These are phyloP conservation scores for Dinomys branickii DNA, from an alignment of 2,113 vertebrate genomes.

Conservation along the genomic window DNA sequence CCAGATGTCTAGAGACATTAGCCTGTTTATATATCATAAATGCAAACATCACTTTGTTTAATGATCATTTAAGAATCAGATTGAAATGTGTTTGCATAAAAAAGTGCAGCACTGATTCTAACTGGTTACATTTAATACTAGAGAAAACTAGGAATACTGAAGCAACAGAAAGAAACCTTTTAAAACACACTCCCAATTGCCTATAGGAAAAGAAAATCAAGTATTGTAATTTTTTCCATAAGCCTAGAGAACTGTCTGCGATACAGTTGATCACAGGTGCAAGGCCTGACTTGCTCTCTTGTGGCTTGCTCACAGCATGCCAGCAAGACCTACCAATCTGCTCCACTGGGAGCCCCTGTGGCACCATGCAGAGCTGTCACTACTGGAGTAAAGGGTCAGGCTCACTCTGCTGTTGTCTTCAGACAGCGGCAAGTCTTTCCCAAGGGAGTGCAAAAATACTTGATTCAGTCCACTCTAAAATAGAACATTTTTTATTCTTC, in stretches of 20 bases:
- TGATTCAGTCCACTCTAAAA: background rate
- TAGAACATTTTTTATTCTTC: background rate
- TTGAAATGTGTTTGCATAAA: conserved; percentile 16
- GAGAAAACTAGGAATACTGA: background rate
- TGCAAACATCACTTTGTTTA: conserved; percentile 54
- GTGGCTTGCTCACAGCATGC: background rate
- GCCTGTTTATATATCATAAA: conserved; percentile 44
- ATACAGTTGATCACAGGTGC: background rate
- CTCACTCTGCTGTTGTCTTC: background rate
- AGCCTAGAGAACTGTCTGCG: background rate
- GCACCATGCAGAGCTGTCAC: background rate
- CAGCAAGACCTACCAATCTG: background rate
- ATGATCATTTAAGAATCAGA: conserved; percentile 60
- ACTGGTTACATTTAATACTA: background rate
- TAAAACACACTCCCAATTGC: background rate
- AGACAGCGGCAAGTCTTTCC: background rate
- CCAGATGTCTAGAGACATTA: conserved; percentile 64
- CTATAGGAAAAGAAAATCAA: background rate
- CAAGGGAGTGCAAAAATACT: background rate
- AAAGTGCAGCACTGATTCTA: background rate
- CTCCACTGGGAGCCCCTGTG: background rate
- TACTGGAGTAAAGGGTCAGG: rapidly evolving
- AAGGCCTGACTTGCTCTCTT: background rate
- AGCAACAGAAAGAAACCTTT: background rate
- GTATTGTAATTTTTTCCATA: background rate